Percentiles rank a stretch among this genome's conserved stretches.
Evolutionary conservation across 1,140 invertebrate species (phyloP).

Genomic region (Heliconius nattereri): DNA sequence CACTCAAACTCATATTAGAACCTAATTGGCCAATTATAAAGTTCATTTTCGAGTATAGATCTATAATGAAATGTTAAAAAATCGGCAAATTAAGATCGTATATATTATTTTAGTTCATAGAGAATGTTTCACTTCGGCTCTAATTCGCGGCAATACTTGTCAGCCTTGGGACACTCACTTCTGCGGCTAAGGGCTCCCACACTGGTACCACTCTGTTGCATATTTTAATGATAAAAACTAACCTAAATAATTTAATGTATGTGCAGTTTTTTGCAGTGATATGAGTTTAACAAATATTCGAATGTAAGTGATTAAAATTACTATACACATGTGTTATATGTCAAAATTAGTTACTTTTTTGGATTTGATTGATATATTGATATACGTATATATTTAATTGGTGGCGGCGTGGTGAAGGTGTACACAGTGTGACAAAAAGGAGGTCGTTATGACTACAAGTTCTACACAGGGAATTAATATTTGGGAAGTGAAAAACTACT

Average conservation of each 20-base stretch:
- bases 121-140: slow-evolving; percentile 47
- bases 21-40: slow-evolving; percentile 33
- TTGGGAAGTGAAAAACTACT: no score
- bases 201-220: neutral
- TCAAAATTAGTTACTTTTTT: neutral
- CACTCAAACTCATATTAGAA: slow-evolving; percentile 27
- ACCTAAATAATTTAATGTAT: neutral
- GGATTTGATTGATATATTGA: no score
- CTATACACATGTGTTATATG: neutral
- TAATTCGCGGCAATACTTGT: slow-evolving; percentile 56
- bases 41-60: slow-evolving; percentile 33
- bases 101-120: slow-evolving; percentile 40
- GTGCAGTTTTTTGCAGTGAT: neutral
- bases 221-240: slow-evolving; percentile 4
- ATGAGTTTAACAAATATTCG: neutral
- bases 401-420: neutral
- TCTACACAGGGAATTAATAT: no score
- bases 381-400: neutral
- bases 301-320: neutral
- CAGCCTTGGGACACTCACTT: slow-evolving; percentile 74
- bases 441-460: no score
- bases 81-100: slow-evolving; percentile 40
- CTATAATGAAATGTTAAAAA: slow-evolving; percentile 18
- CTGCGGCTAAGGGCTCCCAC: slow-evolving; percentile 51
- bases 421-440: neutral